A percentile compares a stretch with the other conserved stretches of the same genome.
These are phyloP conservation scores for Spongilla lacustris DNA, from an alignment of 37 sponge, comb jelly and placozoan genomes.

Conservation along the genomic window DNA sequence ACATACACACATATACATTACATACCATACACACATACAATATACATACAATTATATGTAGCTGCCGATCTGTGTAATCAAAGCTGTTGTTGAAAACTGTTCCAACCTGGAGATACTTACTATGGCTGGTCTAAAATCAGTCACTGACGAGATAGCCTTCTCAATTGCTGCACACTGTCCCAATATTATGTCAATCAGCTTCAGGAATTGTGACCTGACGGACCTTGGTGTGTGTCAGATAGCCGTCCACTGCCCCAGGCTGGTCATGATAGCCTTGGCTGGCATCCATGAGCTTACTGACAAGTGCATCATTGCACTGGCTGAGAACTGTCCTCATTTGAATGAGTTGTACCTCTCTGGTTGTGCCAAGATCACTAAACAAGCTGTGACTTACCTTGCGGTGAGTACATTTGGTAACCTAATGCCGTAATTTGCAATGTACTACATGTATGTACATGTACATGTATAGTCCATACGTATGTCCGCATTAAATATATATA, in stretches of 20 bases:
- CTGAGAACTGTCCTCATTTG: constrained; percentile 70
- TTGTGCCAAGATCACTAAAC: constrained; percentile 75
- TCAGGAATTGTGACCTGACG: constrained; percentile 71
- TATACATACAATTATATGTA: neutral
- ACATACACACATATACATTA: no score
- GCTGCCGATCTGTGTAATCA: constrained; percentile 39
- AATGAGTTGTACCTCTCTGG: constrained; percentile 77
- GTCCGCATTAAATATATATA: no score
- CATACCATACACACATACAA: no score
- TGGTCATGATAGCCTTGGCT: constrained; percentile 63
- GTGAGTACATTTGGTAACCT: no score
- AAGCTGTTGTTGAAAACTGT: constrained; percentile 54
- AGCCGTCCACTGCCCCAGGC: constrained; percentile 53
- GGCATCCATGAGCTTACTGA: constrained; percentile 79
- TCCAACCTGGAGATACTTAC: constrained; percentile 57
- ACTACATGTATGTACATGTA: no score
- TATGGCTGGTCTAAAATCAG: constrained; percentile 62
- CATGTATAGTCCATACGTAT: no score
- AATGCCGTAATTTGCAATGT: no score
- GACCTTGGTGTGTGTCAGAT: constrained; percentile 71
- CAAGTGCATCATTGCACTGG: constrained; percentile 65
- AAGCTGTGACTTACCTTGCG: constrained; percentile 64
- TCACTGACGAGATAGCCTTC: constrained; percentile 59
- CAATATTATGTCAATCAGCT: constrained; percentile 43
- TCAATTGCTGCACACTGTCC: constrained; percentile 61